Percentiles rank a stretch among this genome's conserved stretches.
Evolutionary conservation across 1,140 invertebrate genomes (phyloP).

Genomic region (Trachelipus rathkii): DNA sequence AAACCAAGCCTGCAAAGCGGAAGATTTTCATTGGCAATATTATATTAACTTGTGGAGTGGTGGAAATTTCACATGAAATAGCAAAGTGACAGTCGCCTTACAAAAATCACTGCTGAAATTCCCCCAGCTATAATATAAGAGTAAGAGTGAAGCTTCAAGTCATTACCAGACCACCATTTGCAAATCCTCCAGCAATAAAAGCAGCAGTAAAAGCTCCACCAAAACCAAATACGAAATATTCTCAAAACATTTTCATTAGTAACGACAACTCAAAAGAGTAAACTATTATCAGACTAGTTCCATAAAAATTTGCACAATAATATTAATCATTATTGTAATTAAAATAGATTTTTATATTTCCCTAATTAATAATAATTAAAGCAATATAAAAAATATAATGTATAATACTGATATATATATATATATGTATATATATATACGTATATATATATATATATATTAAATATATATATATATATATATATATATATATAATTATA

Average conservation of each 20-base stretch:
- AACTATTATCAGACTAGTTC: too few species aligned
- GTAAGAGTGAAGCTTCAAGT: neutral
- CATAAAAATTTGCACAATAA: too few species aligned
- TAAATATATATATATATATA: too few species aligned
- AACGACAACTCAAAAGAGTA: too few species aligned
- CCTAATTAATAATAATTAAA: too few species aligned
- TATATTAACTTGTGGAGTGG: neutral
- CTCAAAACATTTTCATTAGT: neutral
- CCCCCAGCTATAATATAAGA: neutral
- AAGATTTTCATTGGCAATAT: neutral
- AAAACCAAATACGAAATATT: neutral
- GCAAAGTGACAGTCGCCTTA: neutral
- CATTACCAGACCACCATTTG: neutral
- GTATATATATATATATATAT: too few species aligned
- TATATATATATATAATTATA: too few species aligned
- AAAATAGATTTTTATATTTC: too few species aligned
- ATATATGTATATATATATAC: too few species aligned
- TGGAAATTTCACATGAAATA: neutral
- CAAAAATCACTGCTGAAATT: constrained; percentile 1
- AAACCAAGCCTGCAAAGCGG: neutral
- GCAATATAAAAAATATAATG: too few species aligned
- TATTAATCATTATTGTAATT: too few species aligned
- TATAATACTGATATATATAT: too few species aligned
- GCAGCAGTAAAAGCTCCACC: neutral
- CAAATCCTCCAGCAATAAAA: neutral